Base-by-base conservation (phyloP, 2,113 vertebrate genomes). In the Noturus placidus region DNA sequence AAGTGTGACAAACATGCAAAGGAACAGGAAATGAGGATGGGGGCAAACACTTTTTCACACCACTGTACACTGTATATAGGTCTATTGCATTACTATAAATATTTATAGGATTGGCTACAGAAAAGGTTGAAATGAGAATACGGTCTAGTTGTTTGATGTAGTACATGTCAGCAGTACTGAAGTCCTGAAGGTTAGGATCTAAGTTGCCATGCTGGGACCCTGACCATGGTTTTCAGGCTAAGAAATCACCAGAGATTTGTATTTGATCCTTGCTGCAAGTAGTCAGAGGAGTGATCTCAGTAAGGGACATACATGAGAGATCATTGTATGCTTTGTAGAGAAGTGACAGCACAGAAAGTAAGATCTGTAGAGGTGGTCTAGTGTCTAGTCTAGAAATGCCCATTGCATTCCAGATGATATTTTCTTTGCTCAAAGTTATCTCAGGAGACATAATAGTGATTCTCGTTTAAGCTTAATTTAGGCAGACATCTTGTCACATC, bases 221-320 rank as follows among this genome's bases (percentile, higher is more conserved):
- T 46, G 76, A 56, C 78, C 78, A 72, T 82, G 86, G 52, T 72
- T 82, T 82, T 20, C 61, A 74, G 79, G 52, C 65, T 67, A 14
- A 30, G 22, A 82, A 82, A 46, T 35, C 65, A 42, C 77, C 30
- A 69, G 63, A 30, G 63, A 59, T 63, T 82, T 82, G 50, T 19
- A 80, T 81, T 87, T 87, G 65, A 82, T 87, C 52, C 25, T 42
- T 59, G 57, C 79, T 42, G 52, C 63, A 25, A 77, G 20, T 54
- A 78, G 63, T 38, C 52, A 50, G 65, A 50, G 25, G 5, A 74
- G 38, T 82, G 86, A 87, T 57, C 52, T 30, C 61, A 72, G 63
- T 27, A 79, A 86, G 22, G 30, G 52, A 70, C 50, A 74, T n/a
- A 42, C 77, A 80, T 52, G 25, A 80, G 74, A 54, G 59, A 86